Evolutionary conservation across 35 echinoderm and acorn worm genomes (phyloP).

Genomic region (Ptychodera flava): DNA sequence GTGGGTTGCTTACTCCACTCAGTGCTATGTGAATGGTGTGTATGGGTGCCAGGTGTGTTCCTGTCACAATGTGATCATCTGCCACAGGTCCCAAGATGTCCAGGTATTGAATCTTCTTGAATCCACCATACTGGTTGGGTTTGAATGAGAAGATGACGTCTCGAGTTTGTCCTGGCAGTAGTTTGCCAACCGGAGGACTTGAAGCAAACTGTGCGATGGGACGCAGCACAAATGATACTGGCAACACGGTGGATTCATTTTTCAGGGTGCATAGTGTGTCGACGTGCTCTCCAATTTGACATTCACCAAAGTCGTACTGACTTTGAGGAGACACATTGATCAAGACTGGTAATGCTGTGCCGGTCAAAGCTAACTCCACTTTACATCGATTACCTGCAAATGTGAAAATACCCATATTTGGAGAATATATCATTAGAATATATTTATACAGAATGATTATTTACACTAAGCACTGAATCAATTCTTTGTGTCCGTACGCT

Average conservation of each 20-base stretch:
- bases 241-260: constrained; percentile 77
- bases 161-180: constrained; percentile 67
- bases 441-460: too few relatives aligned
- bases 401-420: too few relatives aligned
- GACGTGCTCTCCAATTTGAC: constrained; percentile 79
- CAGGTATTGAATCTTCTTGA: constrained; percentile 60
- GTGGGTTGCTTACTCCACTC: constrained; percentile 48
- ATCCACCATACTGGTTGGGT: constrained; percentile 92
- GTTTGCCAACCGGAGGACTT: constrained; percentile 57
- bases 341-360: constrained; percentile 82
- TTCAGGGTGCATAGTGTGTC: constrained; percentile 78
- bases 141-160: constrained; percentile 95
- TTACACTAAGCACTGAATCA: too few relatives aligned
- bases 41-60: constrained; percentile 55
- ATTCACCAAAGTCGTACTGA: constrained; percentile 75
- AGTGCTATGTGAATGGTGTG: constrained; percentile 74
- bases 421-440: too few relatives aligned
- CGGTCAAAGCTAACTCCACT: constrained; percentile 81
- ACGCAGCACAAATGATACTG: constrained; percentile 61
- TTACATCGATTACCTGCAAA: constrained; percentile 7
- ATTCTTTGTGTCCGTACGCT: too few relatives aligned
- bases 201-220: constrained; percentile 77
- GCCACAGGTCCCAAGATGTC: constrained; percentile 69
- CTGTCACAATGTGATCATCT: constrained; percentile 21
- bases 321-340: constrained; percentile 66